Evolutionary conservation across 1,140 invertebrate species (phyloP), one percentile per base, ranked within the genome.

Genomic region (Drosophila neocordata): DNA sequence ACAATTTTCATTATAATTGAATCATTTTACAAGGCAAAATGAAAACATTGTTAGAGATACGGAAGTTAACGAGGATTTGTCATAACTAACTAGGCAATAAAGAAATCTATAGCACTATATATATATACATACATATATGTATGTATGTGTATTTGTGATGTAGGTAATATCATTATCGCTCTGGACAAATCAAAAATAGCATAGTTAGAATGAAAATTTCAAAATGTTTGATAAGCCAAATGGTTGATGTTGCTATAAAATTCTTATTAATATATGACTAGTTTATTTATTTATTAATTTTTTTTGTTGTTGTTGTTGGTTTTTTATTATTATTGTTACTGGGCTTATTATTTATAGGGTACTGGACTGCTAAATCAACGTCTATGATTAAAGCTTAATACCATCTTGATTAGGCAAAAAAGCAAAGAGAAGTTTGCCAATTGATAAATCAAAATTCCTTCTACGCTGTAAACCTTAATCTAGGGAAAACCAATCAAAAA

Each of bases 371-470:
- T 85, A 87, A 87, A 87, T 87, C 82, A 87, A 88, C 75, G 82
- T 82, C 74, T 88, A 73, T 87, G 83, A 87, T 87, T 87, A 88
- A 68, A 82, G 68, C 78, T 87, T 85, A 85, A 85, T 85, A 85
- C 69, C 41, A 87, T 87, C 70, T 88, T 82, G 83, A 85, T 85
- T 81, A 69, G 61, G n/a, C 37, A 22, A 60, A 67, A 62, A 27
- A 65, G 66, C 34, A 27, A 27, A 27, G 35, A 67, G 20, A 18
- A 22, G 31, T 65, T 52, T 48, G 60, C 64, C 62, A 73, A 68
- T 85, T 85, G 73, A 87, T 87, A 87, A 85, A 85, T 85, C 82
- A 85, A 78, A 82, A 67, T 60, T 69, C 64, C 41, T 48, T 48
- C 41, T 48, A 48, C 15, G 15, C 65, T 58, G 62, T 68, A 74